Percentiles rank a stretch among this genome's conserved stretches.
phyloP scores from a whole-genome alignment of 2,113 vertebrate genomes.

The Stegostoma tigrinum region DNA sequence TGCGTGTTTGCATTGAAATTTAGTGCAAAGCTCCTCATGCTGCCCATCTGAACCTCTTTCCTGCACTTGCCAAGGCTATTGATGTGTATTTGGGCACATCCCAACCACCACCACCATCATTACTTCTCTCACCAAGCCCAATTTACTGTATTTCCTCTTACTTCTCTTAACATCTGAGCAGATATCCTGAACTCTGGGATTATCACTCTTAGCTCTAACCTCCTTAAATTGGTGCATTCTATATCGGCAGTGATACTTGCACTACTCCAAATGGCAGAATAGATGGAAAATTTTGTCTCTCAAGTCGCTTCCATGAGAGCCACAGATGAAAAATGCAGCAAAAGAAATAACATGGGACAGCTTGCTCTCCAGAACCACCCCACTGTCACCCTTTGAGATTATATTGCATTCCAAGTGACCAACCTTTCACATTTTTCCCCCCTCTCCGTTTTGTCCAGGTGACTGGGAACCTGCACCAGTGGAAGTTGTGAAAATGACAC shows the following conservation, averaged over 20 bases:
- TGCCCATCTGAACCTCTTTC: no score
- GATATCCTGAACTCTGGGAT: no score
- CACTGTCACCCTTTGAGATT: background rate
- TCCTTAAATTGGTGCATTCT: background rate
- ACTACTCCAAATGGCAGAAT: background rate
- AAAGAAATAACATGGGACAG: background rate
- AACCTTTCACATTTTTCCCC: constrained; percentile 47
- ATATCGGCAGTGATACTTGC: background rate
- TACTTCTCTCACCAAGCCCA: no score
- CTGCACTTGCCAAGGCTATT: no score
- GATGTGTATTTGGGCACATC: no score
- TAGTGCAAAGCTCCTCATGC: no score
- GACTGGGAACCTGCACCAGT: constrained; percentile 48
- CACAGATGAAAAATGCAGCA: background rate
- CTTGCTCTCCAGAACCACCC: background rate
- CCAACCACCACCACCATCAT: no score
- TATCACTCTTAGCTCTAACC: no score
- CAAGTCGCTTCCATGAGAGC: background rate
- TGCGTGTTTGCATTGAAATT: no score
- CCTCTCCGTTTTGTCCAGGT: constrained; percentile 56
- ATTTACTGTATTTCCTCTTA: no score
- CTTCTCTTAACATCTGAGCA: no score
- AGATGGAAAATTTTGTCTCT: background rate
- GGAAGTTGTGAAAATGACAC: constrained; percentile 37
- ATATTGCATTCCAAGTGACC: constrained; percentile 50